These are phyloP conservation scores for Phataginus tricuspis DNA, from an alignment of 2,797 vertebrate species.

Conservation along the genomic window DNA sequence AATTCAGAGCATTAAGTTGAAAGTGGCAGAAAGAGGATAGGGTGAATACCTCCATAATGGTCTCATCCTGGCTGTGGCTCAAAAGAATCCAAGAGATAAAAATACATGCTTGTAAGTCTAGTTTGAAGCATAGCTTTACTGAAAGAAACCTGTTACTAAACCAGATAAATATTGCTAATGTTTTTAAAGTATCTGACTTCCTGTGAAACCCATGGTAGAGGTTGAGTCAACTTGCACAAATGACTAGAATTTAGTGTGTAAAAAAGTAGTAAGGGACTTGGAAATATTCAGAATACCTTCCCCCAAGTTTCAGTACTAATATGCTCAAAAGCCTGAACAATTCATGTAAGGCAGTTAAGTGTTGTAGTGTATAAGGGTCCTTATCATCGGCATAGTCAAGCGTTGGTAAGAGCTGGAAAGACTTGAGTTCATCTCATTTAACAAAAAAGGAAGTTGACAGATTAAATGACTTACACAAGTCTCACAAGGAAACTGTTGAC, in stretches of 20 bases:
- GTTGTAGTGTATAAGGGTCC: not conserved
- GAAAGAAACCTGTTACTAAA: not conserved
- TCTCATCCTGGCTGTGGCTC: not conserved
- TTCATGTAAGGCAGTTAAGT: not conserved
- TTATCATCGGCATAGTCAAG: not conserved
- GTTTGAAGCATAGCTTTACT: not conserved
- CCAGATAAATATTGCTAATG: not conserved
- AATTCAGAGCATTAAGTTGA: not conserved
- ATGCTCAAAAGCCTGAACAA: not conserved
- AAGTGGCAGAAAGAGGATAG: not conserved
- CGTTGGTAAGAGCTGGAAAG: not conserved
- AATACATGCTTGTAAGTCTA: not conserved
- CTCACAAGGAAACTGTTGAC: not conserved
- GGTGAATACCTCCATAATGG: not conserved
- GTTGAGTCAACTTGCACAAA: not conserved
- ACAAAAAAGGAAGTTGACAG: not conserved
- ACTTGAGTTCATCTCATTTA: not conserved
- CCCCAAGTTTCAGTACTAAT: not conserved
- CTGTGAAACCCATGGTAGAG: not conserved
- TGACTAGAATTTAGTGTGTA: not conserved
- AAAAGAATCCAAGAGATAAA: not conserved
- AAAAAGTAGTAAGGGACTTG: not conserved
- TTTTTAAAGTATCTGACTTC: not conserved
- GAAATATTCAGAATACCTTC: not conserved
- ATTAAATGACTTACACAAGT: not conserved